Conservation (phyloP, 2,888 invertebrate species). For the Eledone cirrhosa region DNA sequence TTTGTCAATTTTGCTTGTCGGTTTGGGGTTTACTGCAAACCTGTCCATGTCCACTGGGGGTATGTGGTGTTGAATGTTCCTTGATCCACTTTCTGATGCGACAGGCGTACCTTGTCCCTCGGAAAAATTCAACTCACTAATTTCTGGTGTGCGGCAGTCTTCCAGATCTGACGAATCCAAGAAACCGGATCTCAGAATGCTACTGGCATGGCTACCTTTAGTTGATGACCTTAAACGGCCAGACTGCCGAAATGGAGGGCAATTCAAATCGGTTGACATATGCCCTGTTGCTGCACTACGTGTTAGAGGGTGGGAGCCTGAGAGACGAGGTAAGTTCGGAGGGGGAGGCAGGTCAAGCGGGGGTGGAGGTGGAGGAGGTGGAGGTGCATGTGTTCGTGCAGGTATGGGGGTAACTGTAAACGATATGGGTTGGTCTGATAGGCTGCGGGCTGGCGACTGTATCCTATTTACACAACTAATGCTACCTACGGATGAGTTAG, state of each 20-base stretch:
- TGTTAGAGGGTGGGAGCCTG: no score
- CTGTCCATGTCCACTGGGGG: background rate
- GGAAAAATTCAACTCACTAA: background rate
- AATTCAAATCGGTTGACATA: no score
- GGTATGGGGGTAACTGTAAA: background rate
- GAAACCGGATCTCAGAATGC: background rate
- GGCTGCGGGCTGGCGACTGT: background rate
- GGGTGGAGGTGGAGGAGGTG: background rate
- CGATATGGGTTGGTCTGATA: background rate
- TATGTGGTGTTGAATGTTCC: background rate
- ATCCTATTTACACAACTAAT: no score
- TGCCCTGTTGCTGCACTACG: no score
- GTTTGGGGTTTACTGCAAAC: background rate
- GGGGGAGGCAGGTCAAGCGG: background rate
- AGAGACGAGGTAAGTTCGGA: no score
- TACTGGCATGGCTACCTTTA: background rate
- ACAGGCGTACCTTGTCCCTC: background rate
- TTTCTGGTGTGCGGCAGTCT: constrained; percentile 14
- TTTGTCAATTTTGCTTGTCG: background rate
- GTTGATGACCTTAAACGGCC: background rate
- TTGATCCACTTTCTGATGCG: background rate
- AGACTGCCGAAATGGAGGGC: no score
- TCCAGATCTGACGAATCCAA: constrained; percentile 6
- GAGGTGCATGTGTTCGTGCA: background rate
- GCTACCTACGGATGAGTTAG: background rate